These are phyloP conservation scores for Ploceus nigricollis DNA, from an alignment of 2,113 vertebrate species.

Conservation along the genomic window DNA sequence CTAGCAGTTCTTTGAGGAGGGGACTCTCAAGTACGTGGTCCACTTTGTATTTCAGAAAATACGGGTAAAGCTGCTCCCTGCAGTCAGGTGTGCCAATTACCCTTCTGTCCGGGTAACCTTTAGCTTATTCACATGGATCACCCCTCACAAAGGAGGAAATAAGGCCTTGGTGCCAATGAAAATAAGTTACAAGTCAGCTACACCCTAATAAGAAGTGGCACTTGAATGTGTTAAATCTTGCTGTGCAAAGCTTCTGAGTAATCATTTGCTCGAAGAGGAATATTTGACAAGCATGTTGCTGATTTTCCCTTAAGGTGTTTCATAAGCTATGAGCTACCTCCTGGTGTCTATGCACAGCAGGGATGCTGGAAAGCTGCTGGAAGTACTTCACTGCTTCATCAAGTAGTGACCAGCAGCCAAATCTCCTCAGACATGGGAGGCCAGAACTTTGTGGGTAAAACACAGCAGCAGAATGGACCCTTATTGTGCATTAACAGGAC, in stretches of 20 bases:
- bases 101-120: neutral
- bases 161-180: neutral
- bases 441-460: neutral
- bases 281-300: neutral
- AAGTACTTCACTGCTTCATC: neutral
- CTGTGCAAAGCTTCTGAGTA: neutral
- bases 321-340: conserved; percentile 6
- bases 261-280: neutral
- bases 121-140: neutral
- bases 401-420: neutral
- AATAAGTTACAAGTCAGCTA: neutral
- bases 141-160: conserved; percentile 14
- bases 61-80: neutral
- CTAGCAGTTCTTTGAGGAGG: neutral
- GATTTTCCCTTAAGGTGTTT: conserved; percentile 43
- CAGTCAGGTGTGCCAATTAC: neutral
- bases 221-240: neutral
- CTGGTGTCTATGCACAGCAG: neutral
- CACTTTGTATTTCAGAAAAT: neutral
- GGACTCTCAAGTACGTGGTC: neutral
- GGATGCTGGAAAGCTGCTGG: neutral
- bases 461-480: neutral
- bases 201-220: neutral
- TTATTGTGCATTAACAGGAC: neutral
- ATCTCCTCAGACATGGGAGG: neutral